Percentiles rank a stretch among this genome's conserved stretches.
These are phyloP conservation scores for Sinocyclocheilus grahami DNA, from an alignment of 2,113 vertebrate genomes.

Conservation along the genomic window DNA sequence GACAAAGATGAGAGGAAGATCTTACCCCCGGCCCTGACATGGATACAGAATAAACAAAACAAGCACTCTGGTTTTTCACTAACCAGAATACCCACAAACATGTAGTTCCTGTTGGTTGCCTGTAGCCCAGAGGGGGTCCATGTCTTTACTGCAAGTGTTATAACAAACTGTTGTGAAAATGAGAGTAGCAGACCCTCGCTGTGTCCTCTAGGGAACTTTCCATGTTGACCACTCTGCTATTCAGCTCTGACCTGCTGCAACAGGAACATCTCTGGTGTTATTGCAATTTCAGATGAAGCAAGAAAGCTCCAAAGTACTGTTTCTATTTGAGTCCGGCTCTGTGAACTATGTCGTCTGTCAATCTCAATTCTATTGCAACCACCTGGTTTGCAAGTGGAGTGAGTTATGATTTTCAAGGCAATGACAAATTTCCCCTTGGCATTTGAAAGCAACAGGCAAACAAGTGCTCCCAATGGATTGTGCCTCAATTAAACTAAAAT, in stretches of 20 bases:
- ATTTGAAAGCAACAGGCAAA: slow-evolving; percentile 36
- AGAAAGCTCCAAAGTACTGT: background rate
- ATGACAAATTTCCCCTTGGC: slow-evolving; percentile 13
- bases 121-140: slow-evolving; percentile 6
- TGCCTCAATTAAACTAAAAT: slow-evolving; percentile 22
- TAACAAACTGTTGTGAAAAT: slow-evolving; percentile 18
- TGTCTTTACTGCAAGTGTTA: slow-evolving; percentile 3
- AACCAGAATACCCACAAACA: slow-evolving; percentile 26
- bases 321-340: background rate
- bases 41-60: slow-evolving; percentile 1
- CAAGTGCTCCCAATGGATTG: slow-evolving; percentile 6
- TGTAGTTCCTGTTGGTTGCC: slow-evolving; percentile 20
- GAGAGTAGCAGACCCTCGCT: slow-evolving; percentile 30
- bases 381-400: slow-evolving; percentile 11
- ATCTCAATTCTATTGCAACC: slow-evolving; percentile 1
- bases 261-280: slow-evolving; percentile 23
- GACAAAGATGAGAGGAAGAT: background rate
- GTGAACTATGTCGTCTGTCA: background rate
- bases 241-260: background rate
- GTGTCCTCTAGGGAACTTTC: slow-evolving; percentile 33
- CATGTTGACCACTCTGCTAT: slow-evolving; percentile 12
- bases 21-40: background rate
- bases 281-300: slow-evolving; percentile 29
- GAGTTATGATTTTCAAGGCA: slow-evolving; percentile 23
- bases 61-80: slow-evolving; percentile 20